Base-by-base conservation (phyloP, 2,888 invertebrate genomes). In the Meiosimyza platycephala region DNA sequence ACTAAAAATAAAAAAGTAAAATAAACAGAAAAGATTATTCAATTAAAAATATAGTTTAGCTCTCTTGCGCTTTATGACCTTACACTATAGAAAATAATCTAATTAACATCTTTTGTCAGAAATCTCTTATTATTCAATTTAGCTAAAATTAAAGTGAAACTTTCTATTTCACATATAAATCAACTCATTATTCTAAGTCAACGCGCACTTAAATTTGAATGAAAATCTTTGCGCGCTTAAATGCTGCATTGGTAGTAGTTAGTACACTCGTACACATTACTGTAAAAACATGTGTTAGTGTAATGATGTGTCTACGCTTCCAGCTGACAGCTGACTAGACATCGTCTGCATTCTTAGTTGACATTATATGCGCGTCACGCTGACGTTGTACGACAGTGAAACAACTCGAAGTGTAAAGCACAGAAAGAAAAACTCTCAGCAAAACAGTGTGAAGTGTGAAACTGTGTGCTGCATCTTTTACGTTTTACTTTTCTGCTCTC, bases 121-220 rank as follows among this genome's bases (percentile, higher is more conserved):
- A 40, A 9, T 9, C 40, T 71, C 72, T 72, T 62, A 77, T 77
- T 77, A 75, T 77, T 75, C 72, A 76, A 77, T 75, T 77, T 65
- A 73, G 55, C 75, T 52, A 64, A 64, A 76, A 75, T 75, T 66
- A 16, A n/a, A 22, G 40, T 71, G 54, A 65, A 72, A 74, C 72
- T 72, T 71, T 74, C 73, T 69, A 22, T 22, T 22, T 22, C 2
- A 22, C 22, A 22, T 1, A 1, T 22, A 67, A 70, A 73, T 18
- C 63, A 50, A 59, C 40, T 72, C 3, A n/a, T 6, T 63, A 4
- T 16, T 40, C 57, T 4, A 28, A n/a, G 22, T 64, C 64, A 51
- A 33, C 50, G 64, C 50, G 64, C 64, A 16, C 22, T 64, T 64
- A 48, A 51, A 52, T 64, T 22, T 51, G 22, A 60, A 64, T 28